Evolutionary conservation across 1,140 invertebrate genomes (phyloP).

Genomic region (Heliconius congener): DNA sequence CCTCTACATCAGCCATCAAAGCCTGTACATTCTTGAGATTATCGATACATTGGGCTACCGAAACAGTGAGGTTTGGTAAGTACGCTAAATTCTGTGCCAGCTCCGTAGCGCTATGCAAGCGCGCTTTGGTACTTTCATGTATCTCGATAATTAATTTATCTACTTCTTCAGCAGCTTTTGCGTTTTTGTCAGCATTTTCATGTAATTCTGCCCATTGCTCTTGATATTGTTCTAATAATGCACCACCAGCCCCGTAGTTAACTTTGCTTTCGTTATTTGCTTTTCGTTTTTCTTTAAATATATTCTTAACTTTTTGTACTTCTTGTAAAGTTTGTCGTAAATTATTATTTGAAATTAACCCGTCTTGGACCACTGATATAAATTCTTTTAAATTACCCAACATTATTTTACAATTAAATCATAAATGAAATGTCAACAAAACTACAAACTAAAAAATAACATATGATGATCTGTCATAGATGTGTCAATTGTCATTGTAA

Average conservation of each 20-base stretch:
- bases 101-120: slow-evolving; percentile 61
- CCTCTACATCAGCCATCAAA: slow-evolving; percentile 62
- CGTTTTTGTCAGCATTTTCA: slow-evolving; percentile 68
- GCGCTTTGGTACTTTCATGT: slow-evolving; percentile 53
- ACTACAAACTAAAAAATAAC: slow-evolving; percentile 5
- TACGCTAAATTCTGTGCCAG: slow-evolving; percentile 60
- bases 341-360: slow-evolving; percentile 67
- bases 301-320: slow-evolving; percentile 72
- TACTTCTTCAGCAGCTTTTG: slow-evolving; percentile 66
- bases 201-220: slow-evolving; percentile 69
- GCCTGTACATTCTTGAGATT: slow-evolving; percentile 64
- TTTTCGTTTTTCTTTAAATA: slow-evolving; percentile 74
- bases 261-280: slow-evolving; percentile 62
- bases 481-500: background rate
- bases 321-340: slow-evolving; percentile 72
- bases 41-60: slow-evolving; percentile 69
- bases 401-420: slow-evolving; percentile 46
- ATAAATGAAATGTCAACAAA: slow-evolving; percentile 11
- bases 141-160: slow-evolving; percentile 67
- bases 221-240: slow-evolving; percentile 70
- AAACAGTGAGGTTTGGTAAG: slow-evolving; percentile 63
- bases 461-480: slow-evolving; percentile 8
- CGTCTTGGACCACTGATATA: slow-evolving; percentile 75
- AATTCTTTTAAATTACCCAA: slow-evolving; percentile 75
- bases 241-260: slow-evolving; percentile 69